Evolutionary conservation across 2,113 vertebrate genomes (phyloP), one percentile per base, ranked within the genome.

Genomic region (Piprites chloris): DNA sequence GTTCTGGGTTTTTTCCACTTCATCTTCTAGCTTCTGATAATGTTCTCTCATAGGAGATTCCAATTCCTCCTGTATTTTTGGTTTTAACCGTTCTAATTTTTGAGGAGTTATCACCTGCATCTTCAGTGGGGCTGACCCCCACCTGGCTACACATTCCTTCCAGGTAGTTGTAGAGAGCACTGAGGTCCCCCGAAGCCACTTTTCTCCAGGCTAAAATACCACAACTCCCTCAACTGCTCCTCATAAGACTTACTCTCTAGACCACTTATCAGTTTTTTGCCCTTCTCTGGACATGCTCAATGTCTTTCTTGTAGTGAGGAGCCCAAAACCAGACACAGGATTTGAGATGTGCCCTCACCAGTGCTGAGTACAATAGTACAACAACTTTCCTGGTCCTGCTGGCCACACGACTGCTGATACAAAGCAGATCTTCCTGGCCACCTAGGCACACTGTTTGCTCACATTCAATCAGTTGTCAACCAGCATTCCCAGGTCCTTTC

Each of bases 161-260:
- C 44, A 52, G 33, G 19, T 37, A 33, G 9, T 4, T 50, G 18
- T 33, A 37, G 3, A 32, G 50, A 37, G 32, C 9, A 10, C 3
- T 6, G 28, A 15, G 23, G 12, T 39, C 22, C 16, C 28, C 14
- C 24, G 0, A 0, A n/a, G 5, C 37, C 19, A 12, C 33, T 33
- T 59, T 66, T 4, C 27, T 89, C 18, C 59, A 33, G 52, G 22
- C 4, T 37, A 12, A 58, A 11, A 18, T 66, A 0, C 8, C 4
- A 2, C 59, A 66, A 14, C 27, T 81, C 8, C 9, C 15, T 39
- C 61, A 66, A 27, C 27, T 44, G 9, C 12, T 33, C 3, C 9
- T 66, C 14, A 44, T 12, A 65, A 19, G 13, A 7, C 8, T 7
- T 22, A 19, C 26, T 28, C 18, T 50, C 35, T 32, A 66, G 35